Percentiles rank a stretch among this genome's conserved stretches.
Conservation (phyloP, 2,113 vertebrate genomes). For the Paralichthys olivaceus region DNA sequence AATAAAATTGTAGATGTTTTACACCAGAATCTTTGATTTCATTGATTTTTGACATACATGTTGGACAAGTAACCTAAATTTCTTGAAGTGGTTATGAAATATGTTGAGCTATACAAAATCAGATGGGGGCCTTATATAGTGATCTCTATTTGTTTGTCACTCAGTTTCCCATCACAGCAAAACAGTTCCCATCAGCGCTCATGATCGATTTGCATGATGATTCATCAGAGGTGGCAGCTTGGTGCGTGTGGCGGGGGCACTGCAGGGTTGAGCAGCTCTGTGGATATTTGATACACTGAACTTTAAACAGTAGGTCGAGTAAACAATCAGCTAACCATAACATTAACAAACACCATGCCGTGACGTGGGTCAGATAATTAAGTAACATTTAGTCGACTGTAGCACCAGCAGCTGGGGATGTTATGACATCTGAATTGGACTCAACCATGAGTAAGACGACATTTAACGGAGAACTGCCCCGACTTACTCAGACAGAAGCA, state of each 20-base stretch:
- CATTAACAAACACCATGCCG: slow-evolving; percentile 24
- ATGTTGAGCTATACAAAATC: too few species aligned
- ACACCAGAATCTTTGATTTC: slow-evolving; percentile 36
- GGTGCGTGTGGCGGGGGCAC: slow-evolving; percentile 14
- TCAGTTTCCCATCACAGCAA: slow-evolving; percentile 46
- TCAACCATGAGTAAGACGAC: slow-evolving; percentile 16
- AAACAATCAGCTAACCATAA: slow-evolving; percentile 46
- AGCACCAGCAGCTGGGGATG: slow-evolving; percentile 11
- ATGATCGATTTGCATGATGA: slow-evolving; percentile 69
- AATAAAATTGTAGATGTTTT: slow-evolving; percentile 83
- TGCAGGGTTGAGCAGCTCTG: slow-evolving; percentile 13
- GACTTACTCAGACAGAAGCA: slow-evolving; percentile 10
- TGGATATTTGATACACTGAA: slow-evolving; percentile 31
- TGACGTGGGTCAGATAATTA: slow-evolving; percentile 27
- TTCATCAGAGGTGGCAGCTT: slow-evolving; percentile 51
- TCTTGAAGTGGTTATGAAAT: too few species aligned
- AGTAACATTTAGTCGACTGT: slow-evolving; percentile 32
- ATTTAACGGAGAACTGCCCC: not conserved
- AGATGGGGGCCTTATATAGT: not conserved
- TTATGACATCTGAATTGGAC: not conserved
- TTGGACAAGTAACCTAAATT: too few species aligned
- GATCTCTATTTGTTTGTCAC: not conserved
- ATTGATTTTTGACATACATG: slow-evolving; percentile 16
- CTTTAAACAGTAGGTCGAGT: slow-evolving; percentile 25
- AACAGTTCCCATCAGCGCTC: slow-evolving; percentile 45